Evolutionary conservation across 2,797 vertebrate species (phyloP).

Genomic region (Novumbra hubbsi): DNA sequence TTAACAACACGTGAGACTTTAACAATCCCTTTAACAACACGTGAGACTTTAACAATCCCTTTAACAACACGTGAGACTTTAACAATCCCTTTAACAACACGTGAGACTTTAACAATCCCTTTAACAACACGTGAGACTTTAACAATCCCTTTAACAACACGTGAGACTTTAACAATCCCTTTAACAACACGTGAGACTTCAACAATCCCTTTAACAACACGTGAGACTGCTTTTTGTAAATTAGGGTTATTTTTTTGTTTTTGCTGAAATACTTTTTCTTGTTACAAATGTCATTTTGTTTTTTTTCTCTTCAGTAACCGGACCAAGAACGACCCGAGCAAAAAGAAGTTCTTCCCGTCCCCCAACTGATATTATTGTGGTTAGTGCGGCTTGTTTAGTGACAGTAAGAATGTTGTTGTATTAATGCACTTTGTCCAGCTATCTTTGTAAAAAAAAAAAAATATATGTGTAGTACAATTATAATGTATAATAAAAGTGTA

Average conservation of each 20-base stretch:
- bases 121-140: too few species aligned
- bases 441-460: background rate
- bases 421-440: conserved; percentile 3
- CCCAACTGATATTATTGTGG: conserved; percentile 29
- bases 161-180: too few species aligned
- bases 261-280: background rate
- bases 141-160: too few species aligned
- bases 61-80: too few species aligned
- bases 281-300: background rate
- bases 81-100: too few species aligned
- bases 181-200: too few species aligned
- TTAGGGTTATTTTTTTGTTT: background rate
- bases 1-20: too few species aligned
- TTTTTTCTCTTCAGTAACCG: conserved; percentile 46
- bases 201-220: too few species aligned
- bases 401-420: conserved; percentile 20
- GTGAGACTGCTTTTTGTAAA: background rate
- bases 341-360: conserved; percentile 68
- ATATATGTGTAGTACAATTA: background rate
- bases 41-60: too few species aligned
- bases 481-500: background rate
- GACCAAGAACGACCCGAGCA: conserved; percentile 40
- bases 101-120: too few species aligned
- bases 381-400: background rate
- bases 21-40: too few species aligned